Conservation (phyloP, 2,797 vertebrate species). For the Botia almorhae region DNA sequence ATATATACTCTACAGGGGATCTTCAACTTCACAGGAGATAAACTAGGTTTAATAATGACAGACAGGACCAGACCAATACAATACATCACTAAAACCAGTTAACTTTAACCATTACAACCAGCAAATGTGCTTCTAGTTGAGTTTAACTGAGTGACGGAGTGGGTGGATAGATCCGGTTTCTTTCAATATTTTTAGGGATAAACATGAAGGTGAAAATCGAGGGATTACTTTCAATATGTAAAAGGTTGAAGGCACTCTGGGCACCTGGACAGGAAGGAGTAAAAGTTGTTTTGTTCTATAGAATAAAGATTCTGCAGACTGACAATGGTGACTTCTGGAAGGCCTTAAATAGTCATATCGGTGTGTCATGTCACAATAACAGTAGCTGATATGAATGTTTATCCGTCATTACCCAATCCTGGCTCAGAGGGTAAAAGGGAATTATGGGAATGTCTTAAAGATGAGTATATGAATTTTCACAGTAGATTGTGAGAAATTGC, state of each 20-base stretch:
- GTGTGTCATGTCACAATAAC: constrained; percentile 65
- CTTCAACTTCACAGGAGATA: constrained; percentile 42
- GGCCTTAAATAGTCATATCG: constrained; percentile 61
- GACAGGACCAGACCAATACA: constrained; percentile 47
- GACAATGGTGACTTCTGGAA: constrained; percentile 49
- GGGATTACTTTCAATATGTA: constrained; percentile 39
- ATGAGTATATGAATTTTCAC: constrained; percentile 50
- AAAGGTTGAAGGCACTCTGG: constrained; percentile 57
- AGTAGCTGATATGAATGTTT: constrained; percentile 40
- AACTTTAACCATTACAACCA: constrained; percentile 45
- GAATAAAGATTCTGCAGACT: background rate
- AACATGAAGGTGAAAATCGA: constrained; percentile 1
- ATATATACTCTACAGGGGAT: constrained; percentile 45
- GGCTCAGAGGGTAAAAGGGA: constrained; percentile 39
- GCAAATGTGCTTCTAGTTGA: constrained; percentile 52
- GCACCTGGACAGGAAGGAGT: constrained; percentile 57
- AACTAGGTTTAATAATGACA: constrained; percentile 34
- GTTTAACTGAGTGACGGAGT: background rate
- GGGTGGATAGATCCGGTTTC: constrained; percentile 13
- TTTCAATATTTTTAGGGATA: constrained; percentile 2
- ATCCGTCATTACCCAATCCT: constrained; percentile 17
- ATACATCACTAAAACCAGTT: constrained; percentile 45
- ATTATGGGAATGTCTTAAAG: constrained; percentile 53
- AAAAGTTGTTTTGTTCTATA: constrained; percentile 8
- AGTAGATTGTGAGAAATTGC: constrained; percentile 53